Conservation (phyloP, 2,888 invertebrate genomes). For the Andrena praecox region DNA sequence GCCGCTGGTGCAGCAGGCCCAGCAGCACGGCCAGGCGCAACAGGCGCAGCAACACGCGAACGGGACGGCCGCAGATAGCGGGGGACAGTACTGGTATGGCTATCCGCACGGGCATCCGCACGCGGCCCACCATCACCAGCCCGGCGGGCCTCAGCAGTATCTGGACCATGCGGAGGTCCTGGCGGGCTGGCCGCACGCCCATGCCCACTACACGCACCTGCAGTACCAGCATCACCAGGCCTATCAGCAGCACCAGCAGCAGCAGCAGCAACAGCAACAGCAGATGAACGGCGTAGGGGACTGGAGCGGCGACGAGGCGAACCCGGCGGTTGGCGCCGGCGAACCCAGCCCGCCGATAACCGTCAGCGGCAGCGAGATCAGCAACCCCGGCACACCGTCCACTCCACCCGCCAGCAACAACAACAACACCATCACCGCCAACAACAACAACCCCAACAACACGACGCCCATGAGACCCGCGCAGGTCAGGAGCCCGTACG, state of each 20-base stretch:
- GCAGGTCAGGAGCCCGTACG: constrained; percentile 92
- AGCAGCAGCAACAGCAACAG: constrained; percentile 83
- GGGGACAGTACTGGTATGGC: constrained; percentile 77
- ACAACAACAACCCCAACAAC: constrained; percentile 80
- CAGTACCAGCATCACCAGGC: constrained; percentile 85
- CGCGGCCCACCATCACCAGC: constrained; percentile 83
- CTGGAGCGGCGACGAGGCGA: constrained; percentile 76
- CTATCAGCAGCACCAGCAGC: constrained; percentile 85
- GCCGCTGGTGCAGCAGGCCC: constrained; percentile 53
- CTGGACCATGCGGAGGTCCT: constrained; percentile 85
- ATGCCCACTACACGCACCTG: constrained; percentile 82
- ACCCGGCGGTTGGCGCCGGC: constrained; percentile 66
- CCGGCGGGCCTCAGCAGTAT: constrained; percentile 85
- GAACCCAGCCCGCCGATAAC: constrained; percentile 87
- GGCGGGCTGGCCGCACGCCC: constrained; percentile 84
- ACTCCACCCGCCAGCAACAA: constrained; percentile 81
- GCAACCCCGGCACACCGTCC: constrained; percentile 86
- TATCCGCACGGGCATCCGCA: constrained; percentile 72
- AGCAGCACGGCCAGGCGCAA: constrained; percentile 63
- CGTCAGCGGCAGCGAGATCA: constrained; percentile 87
- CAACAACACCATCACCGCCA: constrained; percentile 68
- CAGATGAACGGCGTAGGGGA: constrained; percentile 67
- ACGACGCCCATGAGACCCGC: constrained; percentile 87
- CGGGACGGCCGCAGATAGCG: constrained; percentile 85
- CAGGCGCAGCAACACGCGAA: constrained; percentile 72